Percentiles rank a stretch among this genome's conserved stretches.
phyloP scores from a whole-genome alignment of 2,888 invertebrate species.

The Hyposoter didymator region DNA sequence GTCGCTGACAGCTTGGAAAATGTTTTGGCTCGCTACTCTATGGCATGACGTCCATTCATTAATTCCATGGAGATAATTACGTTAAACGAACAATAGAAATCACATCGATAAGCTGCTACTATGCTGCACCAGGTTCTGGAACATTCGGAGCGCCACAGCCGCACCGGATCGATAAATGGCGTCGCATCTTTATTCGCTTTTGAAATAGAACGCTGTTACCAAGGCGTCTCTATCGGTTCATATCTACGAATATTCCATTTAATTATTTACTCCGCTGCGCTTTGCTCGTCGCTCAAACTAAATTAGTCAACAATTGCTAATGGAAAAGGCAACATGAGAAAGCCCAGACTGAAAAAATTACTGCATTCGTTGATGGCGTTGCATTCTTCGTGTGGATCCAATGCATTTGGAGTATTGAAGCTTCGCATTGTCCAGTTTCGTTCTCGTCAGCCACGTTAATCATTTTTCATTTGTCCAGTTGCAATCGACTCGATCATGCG shows the following conservation, averaged over 20 bases:
- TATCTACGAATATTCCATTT: neutral
- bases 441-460: neutral
- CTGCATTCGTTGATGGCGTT: neutral
- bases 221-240: slow-evolving; percentile 39
- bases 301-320: neutral
- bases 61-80: slow-evolving; percentile 1
- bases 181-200: slow-evolving; percentile 66
- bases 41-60: neutral
- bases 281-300: neutral
- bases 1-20: neutral
- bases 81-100: slow-evolving; percentile 32
- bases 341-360: neutral
- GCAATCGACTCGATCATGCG: neutral
- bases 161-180: slow-evolving; percentile 70
- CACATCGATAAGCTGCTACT: neutral
- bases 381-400: too few species aligned
- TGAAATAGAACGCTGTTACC: slow-evolving; percentile 65
- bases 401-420: neutral
- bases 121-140: slow-evolving; percentile 63
- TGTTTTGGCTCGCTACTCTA: neutral
- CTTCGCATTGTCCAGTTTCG: neutral
- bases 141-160: slow-evolving; percentile 61
- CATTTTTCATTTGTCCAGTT: neutral
- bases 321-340: neutral
- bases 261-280: slow-evolving; percentile 1